phyloP scores from a whole-genome alignment of 2,797 vertebrate species.

The Enteromius viviparus region DNA sequence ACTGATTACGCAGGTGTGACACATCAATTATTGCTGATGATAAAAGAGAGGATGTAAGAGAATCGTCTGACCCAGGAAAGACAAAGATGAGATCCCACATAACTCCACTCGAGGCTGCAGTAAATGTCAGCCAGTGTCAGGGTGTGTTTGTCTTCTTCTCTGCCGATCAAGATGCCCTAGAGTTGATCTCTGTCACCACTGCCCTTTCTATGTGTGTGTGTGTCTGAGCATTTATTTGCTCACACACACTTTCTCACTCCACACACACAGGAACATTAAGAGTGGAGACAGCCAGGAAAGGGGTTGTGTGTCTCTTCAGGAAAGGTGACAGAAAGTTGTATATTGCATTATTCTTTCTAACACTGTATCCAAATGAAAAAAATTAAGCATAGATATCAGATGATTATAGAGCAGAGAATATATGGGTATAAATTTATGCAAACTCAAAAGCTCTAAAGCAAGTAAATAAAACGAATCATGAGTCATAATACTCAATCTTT shows the following conservation, averaged over 20 bases:
- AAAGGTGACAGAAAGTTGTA: slow-evolving; percentile 66
- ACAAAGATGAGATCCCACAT: slow-evolving; percentile 49
- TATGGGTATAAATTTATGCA: background rate
- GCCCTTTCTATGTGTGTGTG: slow-evolving; percentile 3
- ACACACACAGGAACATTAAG: slow-evolving; percentile 53
- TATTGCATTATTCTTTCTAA: slow-evolving; percentile 64
- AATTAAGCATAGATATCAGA: slow-evolving; percentile 10
- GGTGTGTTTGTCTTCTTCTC: slow-evolving; percentile 38
- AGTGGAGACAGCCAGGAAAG: slow-evolving; percentile 54
- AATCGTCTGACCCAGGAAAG: slow-evolving; percentile 9
- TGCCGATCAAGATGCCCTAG: slow-evolving; percentile 42
- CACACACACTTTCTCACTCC: slow-evolving; percentile 39
- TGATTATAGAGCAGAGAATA: background rate
- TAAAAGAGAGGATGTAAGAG: slow-evolving; percentile 10
- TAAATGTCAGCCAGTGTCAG: slow-evolving; percentile 63
- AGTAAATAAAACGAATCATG: background rate
- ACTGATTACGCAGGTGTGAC: slow-evolving; percentile 51
- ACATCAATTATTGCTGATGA: slow-evolving; percentile 49
- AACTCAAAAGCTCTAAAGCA: background rate
- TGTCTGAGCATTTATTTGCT: slow-evolving; percentile 12
- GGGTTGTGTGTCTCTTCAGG: slow-evolving; percentile 62
- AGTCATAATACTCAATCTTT: background rate
- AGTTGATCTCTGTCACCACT: slow-evolving; percentile 28
- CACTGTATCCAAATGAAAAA: slow-evolving; percentile 63
- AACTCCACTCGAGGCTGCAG: slow-evolving; percentile 59